Base-by-base conservation (phyloP, 2,888 invertebrate species). In the Colletes collaris region DNA sequence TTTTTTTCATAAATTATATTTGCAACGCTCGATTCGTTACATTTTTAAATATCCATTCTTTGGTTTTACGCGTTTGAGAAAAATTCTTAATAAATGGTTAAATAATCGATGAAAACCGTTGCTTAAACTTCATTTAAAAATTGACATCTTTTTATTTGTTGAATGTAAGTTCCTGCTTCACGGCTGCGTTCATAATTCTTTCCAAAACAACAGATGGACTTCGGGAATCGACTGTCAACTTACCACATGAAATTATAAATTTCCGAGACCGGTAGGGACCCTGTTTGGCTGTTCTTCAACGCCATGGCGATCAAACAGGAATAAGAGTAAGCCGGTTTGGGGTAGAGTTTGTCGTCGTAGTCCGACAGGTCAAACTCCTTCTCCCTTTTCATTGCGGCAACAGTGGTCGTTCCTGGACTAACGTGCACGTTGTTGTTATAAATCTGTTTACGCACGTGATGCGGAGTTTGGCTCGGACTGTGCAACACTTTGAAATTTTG, bases 231-330 rank as follows among this genome's bases (percentile, higher is more conserved):
- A 40, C 44, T 46, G 44, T 46, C 44, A 8, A 94, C 96, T 95
- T 94, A 97, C 97, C 98, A 99, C 97, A 99, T 99, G 92, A 99
- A 99, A 93, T 97, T 98, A 93, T 99, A 99, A 88, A 99, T 99
- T 94, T 99, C 99, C 11, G 98, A 98, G 50, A 99, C 99, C 4
- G 99, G 99, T 89, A 99, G 94, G 89, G 98, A 97, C 71, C 99
- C 99, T 71, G 97, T 97, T 88, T 96, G 95, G 81, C 99, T 98
- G 93, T 99, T 99, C 93, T 99, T 99, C 82, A 99, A 94, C 4
- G 99, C 99, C 97, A 99, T 97, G 0, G 99, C 99, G 92, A 99
- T 99, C 84, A 99, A 95, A 94, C 99, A 99, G 76, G 98, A 98
- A 93, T 99, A 99, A 13, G 99, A 99, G 93, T 99, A 99, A 3